Evolutionary conservation across 1,140 invertebrate species (phyloP).

Genomic region (Octopus bimaculoides): DNA sequence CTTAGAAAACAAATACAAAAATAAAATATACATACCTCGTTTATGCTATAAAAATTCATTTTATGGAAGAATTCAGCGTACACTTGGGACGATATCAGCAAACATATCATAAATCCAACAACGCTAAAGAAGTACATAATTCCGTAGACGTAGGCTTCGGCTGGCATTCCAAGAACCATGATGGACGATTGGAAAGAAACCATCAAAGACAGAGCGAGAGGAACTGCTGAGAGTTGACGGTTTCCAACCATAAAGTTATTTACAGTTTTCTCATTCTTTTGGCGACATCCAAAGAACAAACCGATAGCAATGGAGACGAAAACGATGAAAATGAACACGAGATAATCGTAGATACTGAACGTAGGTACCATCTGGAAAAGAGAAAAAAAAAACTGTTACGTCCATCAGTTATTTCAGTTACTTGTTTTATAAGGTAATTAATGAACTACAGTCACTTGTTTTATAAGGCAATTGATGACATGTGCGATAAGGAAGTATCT

Average conservation of each 20-base stretch:
- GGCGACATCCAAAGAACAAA: conserved; percentile 78
- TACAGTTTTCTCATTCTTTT: conserved; percentile 81
- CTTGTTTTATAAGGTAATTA: too few relatives aligned
- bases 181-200: conserved; percentile 47
- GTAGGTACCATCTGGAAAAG: conserved; percentile 15
- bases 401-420: too few relatives aligned
- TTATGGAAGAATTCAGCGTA: neutral
- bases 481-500: too few relatives aligned
- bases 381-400: too few relatives aligned
- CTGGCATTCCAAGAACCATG: conserved; percentile 56
- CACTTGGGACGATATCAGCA: neutral
- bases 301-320: conserved; percentile 67
- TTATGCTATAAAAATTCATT: neutral
- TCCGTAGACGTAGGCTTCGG: conserved; percentile 39
- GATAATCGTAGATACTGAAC: conserved; percentile 41
- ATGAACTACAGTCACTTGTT: too few relatives aligned
- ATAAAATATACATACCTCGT: neutral
- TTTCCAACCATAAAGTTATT: conserved; percentile 79
- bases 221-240: conserved; percentile 40
- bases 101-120: neutral
- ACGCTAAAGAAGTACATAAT: neutral
- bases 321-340: conserved; percentile 38
- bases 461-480: too few relatives aligned
- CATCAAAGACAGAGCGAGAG: conserved; percentile 46
- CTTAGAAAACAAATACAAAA: too few relatives aligned